Evolutionary conservation across 2,797 vertebrate species (phyloP).

Genomic region (Falco berigora): DNA sequence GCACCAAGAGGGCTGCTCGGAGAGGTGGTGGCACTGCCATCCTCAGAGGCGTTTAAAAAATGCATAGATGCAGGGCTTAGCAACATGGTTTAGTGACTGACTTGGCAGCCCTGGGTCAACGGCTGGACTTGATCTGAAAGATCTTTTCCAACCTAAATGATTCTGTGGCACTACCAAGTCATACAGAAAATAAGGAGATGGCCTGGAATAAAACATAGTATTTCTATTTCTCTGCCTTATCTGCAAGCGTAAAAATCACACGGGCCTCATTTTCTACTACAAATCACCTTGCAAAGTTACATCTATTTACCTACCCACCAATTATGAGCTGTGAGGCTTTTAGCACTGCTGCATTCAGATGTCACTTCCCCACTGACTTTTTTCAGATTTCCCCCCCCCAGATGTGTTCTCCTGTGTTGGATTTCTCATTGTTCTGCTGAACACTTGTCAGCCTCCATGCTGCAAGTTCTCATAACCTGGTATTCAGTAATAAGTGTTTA

Average conservation of each 20-base stretch:
- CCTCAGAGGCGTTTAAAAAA: too few species aligned
- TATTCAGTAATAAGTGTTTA: neutral
- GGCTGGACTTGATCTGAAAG: too few species aligned
- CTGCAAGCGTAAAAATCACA: neutral
- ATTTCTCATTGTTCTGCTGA: neutral
- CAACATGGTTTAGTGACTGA: too few species aligned
- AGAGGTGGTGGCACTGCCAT: too few species aligned
- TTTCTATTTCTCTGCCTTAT: neutral
- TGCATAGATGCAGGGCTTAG: too few species aligned
- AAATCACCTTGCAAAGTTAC: neutral
- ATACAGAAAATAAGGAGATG: neutral
- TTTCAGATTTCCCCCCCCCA: neutral
- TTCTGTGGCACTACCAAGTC: neutral
- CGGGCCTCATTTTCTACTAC: neutral
- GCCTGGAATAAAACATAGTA: neutral
- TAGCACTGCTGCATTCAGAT: neutral
- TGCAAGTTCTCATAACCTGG: neutral
- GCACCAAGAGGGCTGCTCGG: neutral
- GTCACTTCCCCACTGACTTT: neutral
- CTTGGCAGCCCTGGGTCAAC: too few species aligned
- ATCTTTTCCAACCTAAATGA: too few species aligned
- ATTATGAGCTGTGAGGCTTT: neutral
- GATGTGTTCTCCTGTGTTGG: neutral
- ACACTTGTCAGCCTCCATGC: neutral
- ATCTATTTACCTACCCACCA: neutral